Conservation (phyloP, 92 coral and sea anemone species). For the Zoanthus gigantus region DNA sequence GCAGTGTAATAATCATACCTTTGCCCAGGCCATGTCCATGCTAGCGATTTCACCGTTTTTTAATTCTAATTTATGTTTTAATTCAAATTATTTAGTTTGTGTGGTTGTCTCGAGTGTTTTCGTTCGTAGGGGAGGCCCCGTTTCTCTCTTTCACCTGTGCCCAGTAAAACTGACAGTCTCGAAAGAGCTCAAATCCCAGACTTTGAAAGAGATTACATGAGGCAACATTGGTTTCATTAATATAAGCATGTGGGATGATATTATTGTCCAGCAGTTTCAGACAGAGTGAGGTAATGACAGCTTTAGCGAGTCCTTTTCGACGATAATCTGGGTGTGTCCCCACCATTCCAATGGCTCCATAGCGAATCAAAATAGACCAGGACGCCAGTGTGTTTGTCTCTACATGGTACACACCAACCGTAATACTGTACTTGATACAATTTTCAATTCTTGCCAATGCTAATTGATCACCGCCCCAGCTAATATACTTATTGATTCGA, state of each 20-base stretch:
- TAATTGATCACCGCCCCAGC: slow-evolving; percentile 19
- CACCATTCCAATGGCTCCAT: slow-evolving; percentile 39
- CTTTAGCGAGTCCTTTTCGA: slow-evolving; percentile 48
- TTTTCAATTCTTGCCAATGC: slow-evolving; percentile 27
- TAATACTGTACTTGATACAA: slow-evolving; percentile 37
- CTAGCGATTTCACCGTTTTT: no score
- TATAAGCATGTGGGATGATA: slow-evolving; percentile 5
- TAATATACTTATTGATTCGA: slow-evolving; percentile 2
- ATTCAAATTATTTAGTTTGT: no score
- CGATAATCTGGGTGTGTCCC: slow-evolving; percentile 42
- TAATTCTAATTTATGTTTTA: no score
- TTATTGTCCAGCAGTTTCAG: slow-evolving; percentile 7
- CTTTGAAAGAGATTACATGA: slow-evolving; percentile 30
- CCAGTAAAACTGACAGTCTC: background rate
- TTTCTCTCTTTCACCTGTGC: no score
- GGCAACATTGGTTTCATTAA: slow-evolving; percentile 12
- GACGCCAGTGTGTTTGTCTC: slow-evolving; percentile 49
- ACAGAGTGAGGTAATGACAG: slow-evolving; percentile 39
- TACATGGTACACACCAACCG: slow-evolving; percentile 48
- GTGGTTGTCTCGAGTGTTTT: no score
- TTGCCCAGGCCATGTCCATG: no score
- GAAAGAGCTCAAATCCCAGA: slow-evolving; percentile 36
- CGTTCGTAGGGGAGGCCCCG: no score
- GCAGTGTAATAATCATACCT: no score
- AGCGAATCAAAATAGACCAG: slow-evolving; percentile 39